Evolutionary conservation across 23 tunicate species (phyloP), one percentile per base, ranked within the genome.

Genomic region (Trididemnum clinides): DNA sequence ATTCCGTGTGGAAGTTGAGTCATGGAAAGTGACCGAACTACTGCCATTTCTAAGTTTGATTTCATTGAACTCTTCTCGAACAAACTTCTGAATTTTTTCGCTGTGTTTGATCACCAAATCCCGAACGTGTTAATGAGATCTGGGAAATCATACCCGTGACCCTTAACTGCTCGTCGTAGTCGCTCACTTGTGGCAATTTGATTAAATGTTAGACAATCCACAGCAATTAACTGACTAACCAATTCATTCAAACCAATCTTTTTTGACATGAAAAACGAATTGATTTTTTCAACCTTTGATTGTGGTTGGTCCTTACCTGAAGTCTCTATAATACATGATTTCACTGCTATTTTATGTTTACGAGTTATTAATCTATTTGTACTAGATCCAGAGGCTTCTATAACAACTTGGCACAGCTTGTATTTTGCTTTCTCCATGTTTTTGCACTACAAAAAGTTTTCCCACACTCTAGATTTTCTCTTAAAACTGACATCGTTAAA

Each of bases 141-240:
- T 12, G 81, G 58, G 58, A 74, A 74, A 74, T 74, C 81, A 74
- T 74, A 74, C 23, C 81, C 81, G 28, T 39, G 58, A 74, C 58
- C 81, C 28, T 74, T 39, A 30, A 74, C 37, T 18, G 76, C 76
- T 69, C 76, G 76, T 10, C 39, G 39, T 30, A 69, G 37, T 69
- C 37, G 76, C 21, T 69, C 21, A 21, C 76, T 69, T 69, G 37
- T 69, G 76, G 76, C 76, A 69, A 69, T 69, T 69, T 69, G 76
- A 69, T 28, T 31, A 31, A 69, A 69, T 69, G 76, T 69, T 28
- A 69, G 76, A 5, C 76, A 35, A 33, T 69, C 76, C 7, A 69
- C 37, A 69, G 76, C 76, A 69, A 37, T 69, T 69, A 69, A 69
- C 31, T 69, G 76, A 33, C 36, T 69, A 69, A 69, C 21, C 76